A percentile compares a stretch with the other conserved stretches of the same genome.
phyloP scores from a whole-genome alignment of 2,113 vertebrate species.

The Engraulis encrasicolus region DNA sequence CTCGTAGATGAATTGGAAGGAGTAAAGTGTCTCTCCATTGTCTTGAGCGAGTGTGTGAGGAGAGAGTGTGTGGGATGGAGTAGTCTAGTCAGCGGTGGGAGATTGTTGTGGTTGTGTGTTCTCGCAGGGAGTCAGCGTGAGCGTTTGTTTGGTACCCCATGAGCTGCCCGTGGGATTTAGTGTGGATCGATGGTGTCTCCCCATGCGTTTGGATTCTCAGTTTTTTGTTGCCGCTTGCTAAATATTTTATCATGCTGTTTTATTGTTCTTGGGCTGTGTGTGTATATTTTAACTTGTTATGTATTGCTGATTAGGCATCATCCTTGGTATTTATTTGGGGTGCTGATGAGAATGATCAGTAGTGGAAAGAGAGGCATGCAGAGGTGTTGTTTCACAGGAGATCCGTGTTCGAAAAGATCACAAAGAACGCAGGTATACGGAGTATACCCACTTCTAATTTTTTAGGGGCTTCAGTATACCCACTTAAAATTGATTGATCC shows the following conservation, averaged over 20 bases:
- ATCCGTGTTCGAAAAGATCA: slow-evolving; percentile 2
- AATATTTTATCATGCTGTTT: too few relatives aligned
- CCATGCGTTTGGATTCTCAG: not conserved
- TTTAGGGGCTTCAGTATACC: too few relatives aligned
- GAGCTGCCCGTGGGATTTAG: not conserved
- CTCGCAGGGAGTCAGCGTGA: not conserved
- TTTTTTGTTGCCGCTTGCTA: not conserved
- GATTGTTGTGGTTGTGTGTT: not conserved
- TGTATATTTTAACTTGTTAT: too few relatives aligned
- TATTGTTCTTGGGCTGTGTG: too few relatives aligned
- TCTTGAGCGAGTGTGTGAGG: not conserved
- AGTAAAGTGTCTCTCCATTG: slow-evolving; percentile 32
- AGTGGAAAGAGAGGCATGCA: not conserved
- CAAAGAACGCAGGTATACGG: too few relatives aligned
- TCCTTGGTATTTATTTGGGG: not conserved
- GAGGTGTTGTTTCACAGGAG: not conserved
- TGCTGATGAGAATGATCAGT: not conserved
- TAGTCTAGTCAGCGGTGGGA: not conserved
- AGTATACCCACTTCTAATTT: too few relatives aligned
- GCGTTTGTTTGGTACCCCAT: not conserved
- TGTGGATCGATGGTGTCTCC: not conserved
- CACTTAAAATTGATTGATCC: too few relatives aligned
- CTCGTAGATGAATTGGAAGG: not conserved
- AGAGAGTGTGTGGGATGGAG: not conserved
- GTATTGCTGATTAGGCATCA: not conserved